phyloP scores from a whole-genome alignment of 2,888 invertebrate species.

The Lithophane leautieri region DNA sequence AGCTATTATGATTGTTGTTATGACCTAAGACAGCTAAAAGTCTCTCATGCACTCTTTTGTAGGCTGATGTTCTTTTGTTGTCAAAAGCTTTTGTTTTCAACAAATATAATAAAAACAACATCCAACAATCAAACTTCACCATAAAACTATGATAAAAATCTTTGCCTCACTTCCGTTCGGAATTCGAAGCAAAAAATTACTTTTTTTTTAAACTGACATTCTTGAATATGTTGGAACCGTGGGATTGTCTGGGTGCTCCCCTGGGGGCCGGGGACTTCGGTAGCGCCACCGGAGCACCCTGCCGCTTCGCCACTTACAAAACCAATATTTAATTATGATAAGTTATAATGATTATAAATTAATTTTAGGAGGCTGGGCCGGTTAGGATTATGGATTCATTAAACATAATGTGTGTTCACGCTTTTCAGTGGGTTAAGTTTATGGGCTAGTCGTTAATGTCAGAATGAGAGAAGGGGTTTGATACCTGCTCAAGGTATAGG shows the following conservation, averaged over 20 bases:
- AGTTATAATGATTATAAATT: constrained; percentile 73
- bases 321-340: constrained; percentile 74
- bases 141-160: constrained; percentile 66
- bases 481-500: constrained; percentile 22
- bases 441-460: constrained; percentile 49
- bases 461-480: constrained; percentile 24
- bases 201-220: constrained; percentile 69
- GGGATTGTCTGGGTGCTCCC: constrained; percentile 67
- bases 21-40: neutral
- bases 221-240: constrained; percentile 70
- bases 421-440: constrained; percentile 48
- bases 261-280: constrained; percentile 70
- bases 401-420: constrained; percentile 59
- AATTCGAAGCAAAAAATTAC: constrained; percentile 67
- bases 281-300: constrained; percentile 76
- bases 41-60: neutral
- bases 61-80: neutral
- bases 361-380: constrained; percentile 61
- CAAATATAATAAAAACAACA: constrained; percentile 44
- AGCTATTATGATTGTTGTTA: neutral
- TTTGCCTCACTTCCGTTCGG: constrained; percentile 73
- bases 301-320: constrained; percentile 75
- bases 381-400: constrained; percentile 60
- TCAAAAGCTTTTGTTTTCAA: constrained; percentile 15
- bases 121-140: constrained; percentile 47